Conservation (phyloP, 1,140 invertebrate species). For the Neodiprion pinetum region DNA sequence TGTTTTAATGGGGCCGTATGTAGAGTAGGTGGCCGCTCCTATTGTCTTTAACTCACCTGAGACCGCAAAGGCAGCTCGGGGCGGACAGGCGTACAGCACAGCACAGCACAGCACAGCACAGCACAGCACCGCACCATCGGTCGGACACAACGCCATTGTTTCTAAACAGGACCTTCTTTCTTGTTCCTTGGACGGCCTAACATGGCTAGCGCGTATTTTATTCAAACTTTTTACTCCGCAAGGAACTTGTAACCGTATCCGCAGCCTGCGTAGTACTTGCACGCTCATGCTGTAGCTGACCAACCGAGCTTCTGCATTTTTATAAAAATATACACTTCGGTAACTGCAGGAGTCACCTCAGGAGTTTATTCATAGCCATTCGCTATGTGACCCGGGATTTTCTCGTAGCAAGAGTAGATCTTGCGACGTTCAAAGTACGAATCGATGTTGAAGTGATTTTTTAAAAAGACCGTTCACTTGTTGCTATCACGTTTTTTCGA, state of each 20-base stretch:
- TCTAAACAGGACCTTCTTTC: slow-evolving; percentile 7
- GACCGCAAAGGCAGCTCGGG: neutral
- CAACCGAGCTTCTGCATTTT: no score
- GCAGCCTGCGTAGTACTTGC: neutral
- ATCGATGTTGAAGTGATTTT: no score
- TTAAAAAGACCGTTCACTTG: no score
- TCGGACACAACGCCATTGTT: slow-evolving; percentile 5
- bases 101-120: no score
- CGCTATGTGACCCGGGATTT: no score
- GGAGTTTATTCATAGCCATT: no score
- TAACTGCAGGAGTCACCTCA: no score
- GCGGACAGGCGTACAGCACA: neutral
- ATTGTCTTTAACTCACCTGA: slow-evolving; percentile 54
- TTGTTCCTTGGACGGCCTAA: neutral
- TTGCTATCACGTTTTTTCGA: no score
- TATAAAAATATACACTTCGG: no score
- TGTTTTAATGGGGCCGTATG: slow-evolving; percentile 57
- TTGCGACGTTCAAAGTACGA: no score
- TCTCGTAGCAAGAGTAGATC: no score
- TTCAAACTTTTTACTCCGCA: neutral
- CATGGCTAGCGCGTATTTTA: slow-evolving; percentile 1
- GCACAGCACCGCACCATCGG: neutral
- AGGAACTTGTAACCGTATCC: neutral
- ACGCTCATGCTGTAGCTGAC: no score
- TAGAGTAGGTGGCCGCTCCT: slow-evolving; percentile 46